Percentiles rank a stretch among this genome's conserved stretches.
Evolutionary conservation across 2,888 invertebrate genomes (phyloP).

Genomic region (Trichacis sp.): DNA sequence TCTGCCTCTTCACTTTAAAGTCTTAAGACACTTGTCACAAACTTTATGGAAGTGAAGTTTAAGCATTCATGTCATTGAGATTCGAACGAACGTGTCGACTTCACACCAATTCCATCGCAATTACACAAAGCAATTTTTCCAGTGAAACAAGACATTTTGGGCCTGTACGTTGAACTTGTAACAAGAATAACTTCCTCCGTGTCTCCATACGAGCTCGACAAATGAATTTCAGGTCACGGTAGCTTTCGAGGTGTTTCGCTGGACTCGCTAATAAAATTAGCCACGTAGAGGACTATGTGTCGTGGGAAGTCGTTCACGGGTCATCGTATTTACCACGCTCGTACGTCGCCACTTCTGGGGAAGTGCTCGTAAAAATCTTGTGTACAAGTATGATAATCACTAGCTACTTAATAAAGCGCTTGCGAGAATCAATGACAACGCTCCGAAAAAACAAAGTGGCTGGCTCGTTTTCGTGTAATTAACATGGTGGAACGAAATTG

Average conservation of each 20-base stretch:
- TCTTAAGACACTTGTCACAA: too few relatives aligned
- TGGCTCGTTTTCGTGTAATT: conserved; percentile 12
- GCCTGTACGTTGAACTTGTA: conserved; percentile 17
- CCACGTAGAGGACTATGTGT: conserved; percentile 49
- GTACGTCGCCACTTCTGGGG: conserved; percentile 43
- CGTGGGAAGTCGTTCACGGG: conserved; percentile 65
- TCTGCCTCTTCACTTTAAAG: too few relatives aligned
- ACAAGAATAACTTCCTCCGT: conserved; percentile 26
- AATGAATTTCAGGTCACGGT: conserved; percentile 45
- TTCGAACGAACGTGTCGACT: too few relatives aligned
- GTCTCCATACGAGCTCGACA: conserved; percentile 20
- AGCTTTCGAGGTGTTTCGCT: conserved; percentile 32
- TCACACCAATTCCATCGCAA: too few relatives aligned
- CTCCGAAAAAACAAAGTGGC: not conserved
- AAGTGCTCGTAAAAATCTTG: conserved; percentile 59
- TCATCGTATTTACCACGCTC: conserved; percentile 50
- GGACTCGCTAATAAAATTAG: conserved; percentile 59
- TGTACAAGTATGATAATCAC: conserved; percentile 62
- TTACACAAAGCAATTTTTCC: too few relatives aligned
- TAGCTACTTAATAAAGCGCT: conserved; percentile 46
- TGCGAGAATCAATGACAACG: conserved; percentile 21
- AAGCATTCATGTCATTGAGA: too few relatives aligned
- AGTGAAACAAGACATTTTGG: not conserved
- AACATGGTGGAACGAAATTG: conserved; percentile 11
- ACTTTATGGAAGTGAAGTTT: too few relatives aligned